Conservation (phyloP, 2,888 invertebrate species). For the Tupiocoris notatus region DNA sequence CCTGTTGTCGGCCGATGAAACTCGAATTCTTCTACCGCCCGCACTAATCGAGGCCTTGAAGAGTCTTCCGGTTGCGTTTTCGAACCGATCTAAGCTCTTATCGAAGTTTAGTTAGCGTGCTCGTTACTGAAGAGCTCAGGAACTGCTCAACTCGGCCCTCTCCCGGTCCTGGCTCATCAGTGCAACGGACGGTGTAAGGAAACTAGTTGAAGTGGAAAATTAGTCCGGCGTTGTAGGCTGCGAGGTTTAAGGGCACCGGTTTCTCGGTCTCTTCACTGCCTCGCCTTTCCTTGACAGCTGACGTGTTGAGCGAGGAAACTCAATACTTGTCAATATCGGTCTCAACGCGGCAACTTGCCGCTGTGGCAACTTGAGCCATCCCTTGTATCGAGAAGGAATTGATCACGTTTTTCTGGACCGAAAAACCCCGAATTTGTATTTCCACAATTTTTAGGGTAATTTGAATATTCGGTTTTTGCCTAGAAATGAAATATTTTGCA, state of each 20-base stretch:
- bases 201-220: conserved; percentile 36
- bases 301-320: not conserved
- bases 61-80: not conserved
- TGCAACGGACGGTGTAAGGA: conserved; percentile 6
- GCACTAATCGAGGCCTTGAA: not conserved
- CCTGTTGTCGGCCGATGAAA: not conserved
- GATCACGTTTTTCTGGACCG: too few species aligned
- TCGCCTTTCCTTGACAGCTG: not conserved
- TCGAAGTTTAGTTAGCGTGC: conserved; percentile 24
- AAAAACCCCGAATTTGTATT: too few species aligned
- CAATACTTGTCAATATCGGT: not conserved
- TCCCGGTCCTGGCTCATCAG: not conserved
- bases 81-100: not conserved
- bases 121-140: conserved; percentile 6
- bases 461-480: too few species aligned
- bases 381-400: too few species aligned
- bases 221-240: conserved; percentile 29
- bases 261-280: not conserved
- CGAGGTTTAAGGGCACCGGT: conserved; percentile 13
- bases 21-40: not conserved
- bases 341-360: not conserved
- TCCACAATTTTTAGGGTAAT: too few species aligned
- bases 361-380: too few species aligned
- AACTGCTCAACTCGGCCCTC: not conserved
- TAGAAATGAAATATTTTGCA: too few species aligned